Percentiles rank a stretch among this genome's conserved stretches.
These are phyloP conservation scores for Drosophila borealis DNA, from an alignment of 2,888 invertebrate genomes.

Conservation along the genomic window DNA sequence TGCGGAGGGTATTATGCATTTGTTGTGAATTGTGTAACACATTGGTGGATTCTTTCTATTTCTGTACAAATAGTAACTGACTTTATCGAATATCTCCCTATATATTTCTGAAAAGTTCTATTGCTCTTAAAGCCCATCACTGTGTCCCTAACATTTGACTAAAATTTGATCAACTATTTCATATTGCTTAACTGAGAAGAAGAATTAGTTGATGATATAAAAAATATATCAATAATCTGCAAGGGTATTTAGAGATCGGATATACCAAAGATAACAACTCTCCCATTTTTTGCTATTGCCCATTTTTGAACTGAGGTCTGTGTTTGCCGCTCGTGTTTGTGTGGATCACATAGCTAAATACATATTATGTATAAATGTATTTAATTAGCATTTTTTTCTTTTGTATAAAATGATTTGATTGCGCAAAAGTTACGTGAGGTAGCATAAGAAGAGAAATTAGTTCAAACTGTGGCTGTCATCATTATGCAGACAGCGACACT, in stretches of 20 bases:
- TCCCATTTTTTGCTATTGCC: slow-evolving; percentile 20
- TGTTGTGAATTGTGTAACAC: not conserved
- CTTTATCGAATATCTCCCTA: too few species aligned
- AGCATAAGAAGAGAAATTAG: slow-evolving; percentile 22
- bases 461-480: slow-evolving; percentile 39
- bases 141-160: too few species aligned
- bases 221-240: too few species aligned
- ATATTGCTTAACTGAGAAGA: too few species aligned
- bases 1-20: not conserved
- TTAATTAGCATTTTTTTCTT: slow-evolving; percentile 47
- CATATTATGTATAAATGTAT: slow-evolving; percentile 21
- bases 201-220: too few species aligned
- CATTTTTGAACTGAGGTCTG: slow-evolving; percentile 32
- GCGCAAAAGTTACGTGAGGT: slow-evolving; percentile 34
- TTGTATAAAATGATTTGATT: slow-evolving; percentile 33
- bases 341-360: slow-evolving; percentile 9
- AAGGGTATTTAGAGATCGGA: not conserved
- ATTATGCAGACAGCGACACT: slow-evolving; percentile 28
- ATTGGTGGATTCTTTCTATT: too few species aligned
- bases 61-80: too few species aligned
- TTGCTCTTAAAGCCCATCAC: too few species aligned
- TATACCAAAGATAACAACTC: not conserved
- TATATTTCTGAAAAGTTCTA: too few species aligned
- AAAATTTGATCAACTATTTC: too few species aligned
- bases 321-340: slow-evolving; percentile 23